Base-by-base conservation (phyloP, 2,797 vertebrate genomes). In the Smutsia gigantea region DNA sequence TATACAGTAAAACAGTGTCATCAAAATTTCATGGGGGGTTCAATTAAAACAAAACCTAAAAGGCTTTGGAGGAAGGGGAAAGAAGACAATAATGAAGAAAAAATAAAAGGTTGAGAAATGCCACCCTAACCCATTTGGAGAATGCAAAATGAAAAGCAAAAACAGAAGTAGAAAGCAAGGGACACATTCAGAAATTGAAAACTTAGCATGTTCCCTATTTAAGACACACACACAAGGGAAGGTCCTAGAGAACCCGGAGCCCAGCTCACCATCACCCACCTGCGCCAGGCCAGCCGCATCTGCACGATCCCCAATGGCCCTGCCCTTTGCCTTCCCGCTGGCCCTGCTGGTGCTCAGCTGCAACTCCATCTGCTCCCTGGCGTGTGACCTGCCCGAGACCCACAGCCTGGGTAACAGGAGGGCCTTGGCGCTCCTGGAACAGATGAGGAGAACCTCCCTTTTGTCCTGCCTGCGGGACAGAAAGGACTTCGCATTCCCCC, bases 131-230 rank as follows among this genome's bases (percentile, higher is more conserved):
- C 8, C 13, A 42, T 13, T 2, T 21, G 23, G 34, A 68, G 4
- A 83, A 29, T 42, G 5, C 51, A 69, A 1, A 46, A 46, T 31
- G 37, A 17, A 92, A 93, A 95, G 42, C 18, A 85, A 84, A 93
- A 95, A 39, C 34, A 71, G 59, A 95, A 95, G n/a, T 89, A 15
- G 78, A 71, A 93, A 95, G 23, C 12, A 27, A 7, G 18, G 13
- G 2, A 11, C 15, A 42, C 57, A 66, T 63, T 27, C 21, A 59
- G 66, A 87, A 92, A 95, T 57, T 59, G n/a, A 14, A 74, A 79
- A 72, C 0, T 29, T 46, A 7, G 5, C 6, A 0, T 5, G 17
- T 42, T 53, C 8, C 4, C n/a, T 74, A 74, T 31, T 64, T 75
- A 92, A 21, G 14, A 7, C 53, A 29, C 6, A 4, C 0, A 8